Conservation (phyloP, 2,888 invertebrate species). For the Sialis lutaria region DNA sequence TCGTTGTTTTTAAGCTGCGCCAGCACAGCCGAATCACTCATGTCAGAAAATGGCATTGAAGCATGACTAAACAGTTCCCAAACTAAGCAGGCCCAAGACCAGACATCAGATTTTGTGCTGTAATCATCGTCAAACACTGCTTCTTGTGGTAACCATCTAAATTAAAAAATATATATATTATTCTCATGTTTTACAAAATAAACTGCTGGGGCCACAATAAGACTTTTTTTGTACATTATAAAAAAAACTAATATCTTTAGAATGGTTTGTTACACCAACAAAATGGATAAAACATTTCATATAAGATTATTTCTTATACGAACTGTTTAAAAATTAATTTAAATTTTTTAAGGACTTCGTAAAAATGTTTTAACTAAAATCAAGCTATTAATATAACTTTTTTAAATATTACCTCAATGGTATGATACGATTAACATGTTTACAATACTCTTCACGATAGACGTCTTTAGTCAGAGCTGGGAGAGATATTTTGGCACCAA, state of each 20-base stretch:
- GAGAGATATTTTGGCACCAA: conserved; percentile 69
- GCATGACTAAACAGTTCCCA: conserved; percentile 81
- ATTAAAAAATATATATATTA: too few relatives aligned
- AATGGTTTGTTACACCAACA: too few relatives aligned
- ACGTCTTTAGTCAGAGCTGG: conserved; percentile 68
- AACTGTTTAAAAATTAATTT: too few relatives aligned
- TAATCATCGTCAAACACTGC: conserved; percentile 80
- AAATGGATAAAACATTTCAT: too few relatives aligned
- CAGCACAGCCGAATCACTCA: conserved; percentile 59
- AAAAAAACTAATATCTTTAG: conserved; percentile 4
- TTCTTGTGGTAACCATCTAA: conserved; percentile 75
- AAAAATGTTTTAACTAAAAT: too few relatives aligned
- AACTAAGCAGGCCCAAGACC: conserved; percentile 73
- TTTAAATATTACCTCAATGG: background rate
- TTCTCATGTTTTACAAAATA: too few relatives aligned
- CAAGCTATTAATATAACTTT: background rate
- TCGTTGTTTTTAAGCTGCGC: conserved; percentile 42
- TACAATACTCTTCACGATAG: conserved; percentile 79
- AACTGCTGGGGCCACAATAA: conserved; percentile 43
- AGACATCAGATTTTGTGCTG: conserved; percentile 85
- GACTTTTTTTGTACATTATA: conserved; percentile 20
- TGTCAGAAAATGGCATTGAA: conserved; percentile 55
- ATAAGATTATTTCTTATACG: too few relatives aligned
- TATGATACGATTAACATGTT: conserved; percentile 55
- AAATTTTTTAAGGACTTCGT: too few relatives aligned